Evolutionary conservation across 2,888 invertebrate genomes (phyloP), one percentile per base, ranked within the genome.

Genomic region (Emmelina monodactyla): DNA sequence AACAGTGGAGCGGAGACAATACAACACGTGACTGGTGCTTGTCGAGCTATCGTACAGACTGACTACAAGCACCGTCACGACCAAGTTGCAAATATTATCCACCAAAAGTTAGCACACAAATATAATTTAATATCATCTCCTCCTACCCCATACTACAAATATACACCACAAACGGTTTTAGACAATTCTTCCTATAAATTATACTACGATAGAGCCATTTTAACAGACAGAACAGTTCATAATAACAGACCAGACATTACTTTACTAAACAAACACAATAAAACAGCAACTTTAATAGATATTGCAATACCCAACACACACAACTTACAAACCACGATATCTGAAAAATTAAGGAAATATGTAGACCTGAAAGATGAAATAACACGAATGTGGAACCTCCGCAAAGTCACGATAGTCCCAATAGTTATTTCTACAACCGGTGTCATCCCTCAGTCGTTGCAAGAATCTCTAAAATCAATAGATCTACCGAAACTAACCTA

Each of bases 261-360:
- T 16, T 6, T 40, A 4, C 19, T 39, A 4, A 31, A 42, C 14
- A 38, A 44, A 35, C 25, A 11, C 2, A 35, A 34, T n/a, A 38
- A 38, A 41, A 38, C 32, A 2, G 34, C 16, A 14, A 33, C 30
- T 1, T 9, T 44, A 2, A 40, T 42, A 22, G 38, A 41, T 16
- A 37, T 38, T n/a, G 39, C 41, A 2, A 16, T 40, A 12, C 38
- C 40, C 1, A 37, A 43, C 16, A 43, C 40, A 10, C 38, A 41
- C 30, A 43, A 45, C 31, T 10, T 41, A 2, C 37, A 39, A 31
- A 37, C 10, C 9, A 43, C 43, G 31, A 38, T 40, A 34, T 22
- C 38, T 7, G 42, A 43, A 19, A 45, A 41, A 33, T 12, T 43
- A 7, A 30, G 19, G 2, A 43, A 43, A 35, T 42, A 43, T 25